Percentiles rank a stretch among this genome's conserved stretches.
phyloP scores from a whole-genome alignment of 2,888 invertebrate genomes.

The Cephus runcator region DNA sequence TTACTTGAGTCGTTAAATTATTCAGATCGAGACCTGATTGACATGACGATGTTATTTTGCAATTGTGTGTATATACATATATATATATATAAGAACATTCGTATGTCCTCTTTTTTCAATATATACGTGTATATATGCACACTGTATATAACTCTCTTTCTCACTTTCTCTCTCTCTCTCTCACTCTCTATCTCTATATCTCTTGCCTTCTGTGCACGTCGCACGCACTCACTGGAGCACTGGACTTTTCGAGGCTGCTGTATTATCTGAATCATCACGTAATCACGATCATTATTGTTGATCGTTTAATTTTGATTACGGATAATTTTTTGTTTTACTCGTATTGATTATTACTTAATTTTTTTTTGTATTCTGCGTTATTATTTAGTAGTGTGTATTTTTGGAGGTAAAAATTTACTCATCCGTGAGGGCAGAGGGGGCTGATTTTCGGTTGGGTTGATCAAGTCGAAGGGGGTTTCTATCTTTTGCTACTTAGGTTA shows the following conservation, averaged over 20 bases:
- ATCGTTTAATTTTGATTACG: neutral
- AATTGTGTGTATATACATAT: neutral
- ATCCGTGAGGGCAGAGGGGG: no score
- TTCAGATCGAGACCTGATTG: neutral
- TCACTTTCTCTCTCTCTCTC: conserved; percentile 11
- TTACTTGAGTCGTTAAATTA: neutral
- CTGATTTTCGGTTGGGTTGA: neutral
- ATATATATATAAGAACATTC: neutral
- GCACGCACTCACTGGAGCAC: conserved; percentile 12
- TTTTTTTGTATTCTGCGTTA: neutral
- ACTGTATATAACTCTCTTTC: conserved; percentile 8
- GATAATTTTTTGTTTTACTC: neutral
- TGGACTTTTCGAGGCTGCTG: conserved; percentile 2
- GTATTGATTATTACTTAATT: no score
- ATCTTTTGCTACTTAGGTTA: neutral
- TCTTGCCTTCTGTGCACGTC: conserved; percentile 9
- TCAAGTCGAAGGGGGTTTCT: neutral
- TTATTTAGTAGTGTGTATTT: neutral
- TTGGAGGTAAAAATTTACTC: neutral
- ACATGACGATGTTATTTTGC: neutral
- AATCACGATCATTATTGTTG: neutral
- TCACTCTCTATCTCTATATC: conserved; percentile 11
- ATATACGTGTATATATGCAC: neutral
- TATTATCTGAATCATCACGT: neutral
- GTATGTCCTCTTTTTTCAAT: neutral